Evolutionary conservation across 2,113 vertebrate genomes (phyloP).

Genomic region (Pica pica): DNA sequence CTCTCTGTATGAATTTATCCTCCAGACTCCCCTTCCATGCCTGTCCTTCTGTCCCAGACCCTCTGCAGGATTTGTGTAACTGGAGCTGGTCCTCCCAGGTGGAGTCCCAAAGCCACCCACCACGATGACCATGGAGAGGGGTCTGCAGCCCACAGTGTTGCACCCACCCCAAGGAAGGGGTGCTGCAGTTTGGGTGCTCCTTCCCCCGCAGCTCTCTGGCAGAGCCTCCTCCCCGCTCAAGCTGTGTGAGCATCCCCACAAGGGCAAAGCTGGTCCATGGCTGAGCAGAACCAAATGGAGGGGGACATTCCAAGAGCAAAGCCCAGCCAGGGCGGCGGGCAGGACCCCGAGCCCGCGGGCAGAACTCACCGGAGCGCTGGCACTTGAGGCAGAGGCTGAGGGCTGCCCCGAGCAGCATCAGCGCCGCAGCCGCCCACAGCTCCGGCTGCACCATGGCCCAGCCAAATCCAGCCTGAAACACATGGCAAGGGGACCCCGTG

Average conservation of each 20-base stretch:
- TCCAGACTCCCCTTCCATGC: neutral
- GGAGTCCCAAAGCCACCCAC: neutral
- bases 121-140: fast-evolving
- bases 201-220: neutral
- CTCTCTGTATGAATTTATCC: fast-evolving
- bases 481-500: fast-evolving
- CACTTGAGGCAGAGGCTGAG: conserved; percentile 64
- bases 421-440: conserved; percentile 9
- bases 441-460: conserved; percentile 36
- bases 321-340: fast-evolving
- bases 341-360: neutral
- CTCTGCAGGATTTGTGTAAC: neutral
- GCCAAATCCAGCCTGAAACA: neutral
- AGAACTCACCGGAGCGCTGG: conserved; percentile 32
- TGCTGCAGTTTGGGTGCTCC: fast-evolving
- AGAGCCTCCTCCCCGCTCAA: neutral
- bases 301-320: neutral
- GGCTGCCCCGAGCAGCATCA: conserved; percentile 44
- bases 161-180: neutral
- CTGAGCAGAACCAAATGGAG: neutral
- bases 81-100: fast-evolving
- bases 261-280: fast-evolving
- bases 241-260: neutral
- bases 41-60: neutral
- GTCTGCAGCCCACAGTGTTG: fast-evolving